Conservation (phyloP, 2,113 vertebrate genomes). For the Aphyosemion australe region DNA sequence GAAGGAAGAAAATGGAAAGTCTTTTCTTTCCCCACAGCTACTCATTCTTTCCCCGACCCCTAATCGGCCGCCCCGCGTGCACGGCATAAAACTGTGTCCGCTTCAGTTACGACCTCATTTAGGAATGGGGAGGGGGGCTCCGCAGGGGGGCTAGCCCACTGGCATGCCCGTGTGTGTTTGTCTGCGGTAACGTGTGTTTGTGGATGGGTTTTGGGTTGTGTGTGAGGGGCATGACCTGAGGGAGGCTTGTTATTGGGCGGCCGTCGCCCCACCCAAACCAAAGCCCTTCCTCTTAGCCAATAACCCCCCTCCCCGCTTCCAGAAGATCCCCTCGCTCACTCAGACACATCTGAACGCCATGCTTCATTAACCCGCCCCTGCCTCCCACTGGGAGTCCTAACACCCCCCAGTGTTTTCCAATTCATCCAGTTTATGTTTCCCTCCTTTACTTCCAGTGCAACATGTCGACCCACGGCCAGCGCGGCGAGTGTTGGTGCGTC, state of each 20-base stretch:
- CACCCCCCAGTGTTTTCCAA: conserved; percentile 52
- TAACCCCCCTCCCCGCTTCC: conserved; percentile 14
- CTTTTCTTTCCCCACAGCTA: conserved; percentile 56
- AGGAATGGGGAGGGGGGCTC: conserved; percentile 47
- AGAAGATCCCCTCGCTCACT: conserved; percentile 28
- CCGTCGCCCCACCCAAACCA: conserved; percentile 58
- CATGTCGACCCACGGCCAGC: conserved; percentile 94
- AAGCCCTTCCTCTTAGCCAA: conserved; percentile 57
- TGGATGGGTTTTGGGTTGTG: conserved; percentile 34
- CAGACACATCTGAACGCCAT: conserved; percentile 42
- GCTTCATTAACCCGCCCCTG: conserved; percentile 64
- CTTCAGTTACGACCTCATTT: conserved; percentile 81
- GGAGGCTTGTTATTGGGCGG: conserved; percentile 67
- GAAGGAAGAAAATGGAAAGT: conserved; percentile 79
- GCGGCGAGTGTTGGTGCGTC: conserved; percentile 97
- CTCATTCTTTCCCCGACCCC: conserved; percentile 60
- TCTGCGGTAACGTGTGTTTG: conserved; percentile 46
- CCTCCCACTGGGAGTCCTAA: conserved; percentile 58
- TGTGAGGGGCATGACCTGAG: conserved; percentile 67
- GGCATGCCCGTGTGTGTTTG: conserved; percentile 48
- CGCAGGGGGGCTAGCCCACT: conserved; percentile 55
- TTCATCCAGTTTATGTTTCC: conserved; percentile 61
- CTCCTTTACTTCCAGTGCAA: conserved; percentile 85
- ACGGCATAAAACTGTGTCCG: conserved; percentile 74
- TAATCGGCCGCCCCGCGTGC: conserved; percentile 57